A percentile compares a stretch with the other conserved stretches of the same genome.
Conservation (phyloP, 92 coral and sea anemone species). For the Umimayanthus kanabou region DNA sequence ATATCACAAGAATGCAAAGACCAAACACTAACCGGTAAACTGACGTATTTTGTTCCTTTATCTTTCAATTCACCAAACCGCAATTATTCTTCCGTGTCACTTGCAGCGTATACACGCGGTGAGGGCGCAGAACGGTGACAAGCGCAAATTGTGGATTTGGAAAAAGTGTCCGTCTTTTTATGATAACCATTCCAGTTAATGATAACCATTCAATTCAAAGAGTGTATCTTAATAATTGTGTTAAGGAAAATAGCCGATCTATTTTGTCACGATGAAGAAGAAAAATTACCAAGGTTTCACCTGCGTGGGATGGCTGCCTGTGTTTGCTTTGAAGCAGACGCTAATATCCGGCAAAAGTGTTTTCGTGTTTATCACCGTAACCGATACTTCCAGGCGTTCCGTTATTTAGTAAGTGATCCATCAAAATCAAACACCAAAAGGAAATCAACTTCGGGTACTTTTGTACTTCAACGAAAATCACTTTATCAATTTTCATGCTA, state of each 20-base stretch:
- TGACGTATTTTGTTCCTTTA: background rate
- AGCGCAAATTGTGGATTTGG: background rate
- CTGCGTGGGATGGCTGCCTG: conserved; percentile 9
- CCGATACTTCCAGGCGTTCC: background rate
- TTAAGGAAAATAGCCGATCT: background rate
- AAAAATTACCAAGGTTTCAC: background rate
- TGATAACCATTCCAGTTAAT: background rate
- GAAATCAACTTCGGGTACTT: background rate
- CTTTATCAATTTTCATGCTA: conserved; percentile 43
- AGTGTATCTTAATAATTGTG: background rate
- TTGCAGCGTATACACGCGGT: background rate
- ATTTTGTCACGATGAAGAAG: background rate
- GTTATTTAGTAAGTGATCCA: background rate
- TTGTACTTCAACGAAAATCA: conserved; percentile 8
- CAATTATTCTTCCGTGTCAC: background rate
- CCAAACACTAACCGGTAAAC: background rate
- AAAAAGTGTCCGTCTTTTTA: background rate
- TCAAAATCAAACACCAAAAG: conserved; percentile 1
- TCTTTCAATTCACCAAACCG: background rate
- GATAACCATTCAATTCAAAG: background rate
- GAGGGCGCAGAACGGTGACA: background rate
- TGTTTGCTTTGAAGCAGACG: conserved; percentile 15
- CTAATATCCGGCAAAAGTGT: conserved; percentile 17
- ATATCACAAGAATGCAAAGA: background rate
- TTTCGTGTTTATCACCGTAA: background rate